phyloP scores from a whole-genome alignment of 1,140 invertebrate genomes.

The Drosophila asahinai region DNA sequence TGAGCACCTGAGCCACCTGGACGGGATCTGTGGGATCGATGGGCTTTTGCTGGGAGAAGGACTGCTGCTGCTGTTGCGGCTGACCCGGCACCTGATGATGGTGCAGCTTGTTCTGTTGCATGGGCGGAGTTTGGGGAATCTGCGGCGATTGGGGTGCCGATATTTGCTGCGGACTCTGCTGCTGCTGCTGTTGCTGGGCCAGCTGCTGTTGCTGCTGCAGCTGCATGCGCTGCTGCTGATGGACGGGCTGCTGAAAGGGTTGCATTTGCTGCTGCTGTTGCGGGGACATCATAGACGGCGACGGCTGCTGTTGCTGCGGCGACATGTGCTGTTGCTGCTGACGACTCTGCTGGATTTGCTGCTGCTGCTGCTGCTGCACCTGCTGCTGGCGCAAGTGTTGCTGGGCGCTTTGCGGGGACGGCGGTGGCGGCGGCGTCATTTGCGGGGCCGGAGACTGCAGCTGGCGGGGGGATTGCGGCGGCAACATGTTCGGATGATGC shows the following conservation, averaged over 20 bases:
- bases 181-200: slow-evolving; percentile 65
- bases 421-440: slow-evolving; percentile 82
- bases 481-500: slow-evolving; percentile 75
- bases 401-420: slow-evolving; percentile 82
- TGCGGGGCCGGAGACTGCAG: slow-evolving; percentile 82
- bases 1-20: slow-evolving; percentile 79
- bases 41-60: slow-evolving; percentile 62
- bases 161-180: slow-evolving; percentile 73
- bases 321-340: slow-evolving; percentile 73
- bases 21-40: slow-evolving; percentile 83
- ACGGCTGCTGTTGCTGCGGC: slow-evolving; percentile 59
- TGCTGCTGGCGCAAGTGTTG: slow-evolving; percentile 74
- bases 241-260: slow-evolving; percentile 62
- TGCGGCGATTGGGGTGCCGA: slow-evolving; percentile 77
- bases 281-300: slow-evolving; percentile 66
- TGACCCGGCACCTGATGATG: slow-evolving; percentile 55
- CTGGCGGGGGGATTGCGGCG: slow-evolving; percentile 78
- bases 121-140: slow-evolving; percentile 70
- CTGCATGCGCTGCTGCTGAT: slow-evolving; percentile 71
- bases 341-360: slow-evolving; percentile 66
- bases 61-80: slow-evolving; percentile 56
- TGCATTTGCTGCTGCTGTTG: slow-evolving; percentile 67
- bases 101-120: slow-evolving; percentile 57
- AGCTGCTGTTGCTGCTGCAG: slow-evolving; percentile 64
- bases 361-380: slow-evolving; percentile 26